These are phyloP conservation scores for Blastobasis adustella DNA, from an alignment of 2,888 invertebrate genomes.

Conservation along the genomic window DNA sequence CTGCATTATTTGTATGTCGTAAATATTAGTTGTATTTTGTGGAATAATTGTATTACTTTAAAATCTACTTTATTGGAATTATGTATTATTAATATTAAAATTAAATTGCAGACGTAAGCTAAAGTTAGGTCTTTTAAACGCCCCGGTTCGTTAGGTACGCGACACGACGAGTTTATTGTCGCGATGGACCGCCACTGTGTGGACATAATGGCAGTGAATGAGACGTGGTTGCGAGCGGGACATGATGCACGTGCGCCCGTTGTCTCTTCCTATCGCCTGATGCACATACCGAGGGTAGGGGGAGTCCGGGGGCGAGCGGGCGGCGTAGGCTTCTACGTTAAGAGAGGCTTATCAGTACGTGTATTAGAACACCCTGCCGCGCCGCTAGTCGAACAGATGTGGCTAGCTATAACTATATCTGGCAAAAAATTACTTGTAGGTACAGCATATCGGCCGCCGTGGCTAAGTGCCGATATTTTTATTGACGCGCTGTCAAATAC, in stretches of 20 bases:
- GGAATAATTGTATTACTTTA: too few species aligned
- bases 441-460: conserved; percentile 1
- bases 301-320: not conserved
- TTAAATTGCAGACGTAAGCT: too few species aligned
- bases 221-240: not conserved
- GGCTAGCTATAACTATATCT: not conserved
- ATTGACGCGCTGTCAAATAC: not conserved
- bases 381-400: not conserved
- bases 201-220: not conserved
- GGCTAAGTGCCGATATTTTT: conserved; percentile 1
- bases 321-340: conserved; percentile 3
- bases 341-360: not conserved
- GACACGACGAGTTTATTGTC: not conserved
- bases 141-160: not conserved
- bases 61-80: too few species aligned
- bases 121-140: not conserved
- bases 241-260: not conserved
- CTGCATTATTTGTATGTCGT: too few species aligned
- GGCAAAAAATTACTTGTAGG: not conserved
- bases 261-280: not conserved
- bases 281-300: not conserved
- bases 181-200: not conserved
- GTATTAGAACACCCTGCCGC: not conserved
- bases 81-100: too few species aligned
- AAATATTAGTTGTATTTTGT: too few species aligned